Conservation (phyloP, 2,113 vertebrate genomes). For the Channa maculata region DNA sequence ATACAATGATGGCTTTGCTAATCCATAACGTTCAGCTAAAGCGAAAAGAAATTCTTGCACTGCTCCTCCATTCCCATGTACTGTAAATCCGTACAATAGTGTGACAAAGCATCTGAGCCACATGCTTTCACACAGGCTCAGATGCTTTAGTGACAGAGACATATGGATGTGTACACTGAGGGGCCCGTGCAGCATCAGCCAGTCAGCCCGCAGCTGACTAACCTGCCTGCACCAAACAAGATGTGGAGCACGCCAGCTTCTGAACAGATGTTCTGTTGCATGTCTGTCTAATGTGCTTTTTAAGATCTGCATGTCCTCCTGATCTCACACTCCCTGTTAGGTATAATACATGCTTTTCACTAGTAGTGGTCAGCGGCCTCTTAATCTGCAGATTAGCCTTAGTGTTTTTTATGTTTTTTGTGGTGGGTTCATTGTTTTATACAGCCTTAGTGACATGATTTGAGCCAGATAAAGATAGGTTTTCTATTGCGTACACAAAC, state of each 20-base stretch:
- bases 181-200: constrained; percentile 49
- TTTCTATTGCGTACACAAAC: too few relatives aligned
- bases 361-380: constrained; percentile 57
- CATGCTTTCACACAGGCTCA: constrained; percentile 28
- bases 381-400: neutral
- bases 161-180: constrained; percentile 60
- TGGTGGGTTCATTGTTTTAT: neutral
- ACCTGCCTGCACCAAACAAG: constrained; percentile 53
- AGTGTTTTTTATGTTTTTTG: neutral
- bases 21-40: neutral
- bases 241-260: constrained; percentile 20
- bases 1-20: neutral
- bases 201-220: constrained; percentile 48
- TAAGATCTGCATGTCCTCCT: neutral
- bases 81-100: neutral
- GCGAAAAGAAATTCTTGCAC: neutral
- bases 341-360: constrained; percentile 31
- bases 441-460: too few relatives aligned
- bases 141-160: constrained; percentile 63
- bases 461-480: too few relatives aligned
- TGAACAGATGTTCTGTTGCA: constrained; percentile 53
- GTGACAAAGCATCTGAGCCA: neutral
- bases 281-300: constrained; percentile 61
- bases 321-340: neutral
- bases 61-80: neutral